Evolutionary conservation across 1,140 invertebrate species (phyloP).

Genomic region (Neotoxoptera formosana): DNA sequence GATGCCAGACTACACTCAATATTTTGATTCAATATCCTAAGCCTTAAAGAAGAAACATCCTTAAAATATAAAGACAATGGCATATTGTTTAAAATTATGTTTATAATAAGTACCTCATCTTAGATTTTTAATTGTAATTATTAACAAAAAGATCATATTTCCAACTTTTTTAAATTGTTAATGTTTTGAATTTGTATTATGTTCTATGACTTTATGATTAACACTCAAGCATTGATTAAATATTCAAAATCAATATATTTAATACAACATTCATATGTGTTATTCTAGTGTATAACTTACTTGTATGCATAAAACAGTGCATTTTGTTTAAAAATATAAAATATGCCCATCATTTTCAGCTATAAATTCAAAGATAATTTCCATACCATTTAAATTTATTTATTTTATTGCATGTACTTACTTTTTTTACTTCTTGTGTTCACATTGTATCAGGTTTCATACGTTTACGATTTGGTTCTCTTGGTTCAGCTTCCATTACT

Average conservation of each 20-base stretch:
- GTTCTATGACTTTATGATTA: neutral
- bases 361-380: neutral
- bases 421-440: slow-evolving; percentile 26
- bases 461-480: slow-evolving; percentile 65
- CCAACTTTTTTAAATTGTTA: too few species aligned
- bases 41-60: too few species aligned
- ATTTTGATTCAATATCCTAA: too few species aligned
- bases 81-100: too few species aligned
- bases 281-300: neutral
- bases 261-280: neutral
- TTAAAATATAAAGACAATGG: too few species aligned
- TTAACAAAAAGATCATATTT: too few species aligned
- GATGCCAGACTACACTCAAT: too few species aligned
- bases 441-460: slow-evolving; percentile 41
- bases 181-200: too few species aligned
- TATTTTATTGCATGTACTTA: slow-evolving; percentile 6
- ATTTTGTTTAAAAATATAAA: neutral
- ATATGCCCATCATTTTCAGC: neutral
- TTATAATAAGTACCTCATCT: too few species aligned
- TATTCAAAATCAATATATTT: neutral
- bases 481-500: slow-evolving; percentile 89
- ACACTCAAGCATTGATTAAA: neutral
- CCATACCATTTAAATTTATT: neutral
- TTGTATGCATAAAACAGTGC: neutral
- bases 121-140: too few species aligned